Conservation (phyloP, 2,888 invertebrate genomes). For the Halictus quadricinctus region DNA sequence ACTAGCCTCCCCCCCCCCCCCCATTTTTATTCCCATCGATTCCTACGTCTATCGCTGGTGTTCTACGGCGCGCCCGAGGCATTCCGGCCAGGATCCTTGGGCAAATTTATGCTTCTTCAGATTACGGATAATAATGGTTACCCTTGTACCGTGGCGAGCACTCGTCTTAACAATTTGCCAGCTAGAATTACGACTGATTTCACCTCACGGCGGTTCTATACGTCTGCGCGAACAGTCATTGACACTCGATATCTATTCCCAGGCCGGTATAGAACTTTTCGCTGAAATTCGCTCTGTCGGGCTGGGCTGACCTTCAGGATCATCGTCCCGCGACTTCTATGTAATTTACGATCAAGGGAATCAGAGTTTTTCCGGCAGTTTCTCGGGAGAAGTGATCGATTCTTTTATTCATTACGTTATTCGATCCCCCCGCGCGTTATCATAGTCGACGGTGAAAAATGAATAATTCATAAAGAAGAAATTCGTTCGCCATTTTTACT, state of each 20-base stretch:
- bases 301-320: background rate
- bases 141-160: slow-evolving; percentile 49
- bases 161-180: slow-evolving; percentile 59
- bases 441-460: background rate
- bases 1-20: background rate
- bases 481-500: background rate
- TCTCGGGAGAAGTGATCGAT: background rate
- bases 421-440: background rate
- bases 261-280: background rate
- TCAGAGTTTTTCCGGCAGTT: background rate
- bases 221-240: slow-evolving; percentile 27
- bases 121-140: slow-evolving; percentile 65
- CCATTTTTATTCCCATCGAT: slow-evolving; percentile 53
- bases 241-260: slow-evolving; percentile 30
- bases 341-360: background rate
- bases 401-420: background rate
- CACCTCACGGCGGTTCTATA: slow-evolving; percentile 52
- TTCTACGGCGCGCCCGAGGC: slow-evolving; percentile 26
- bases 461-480: background rate
- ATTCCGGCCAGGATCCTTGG: slow-evolving; percentile 48
- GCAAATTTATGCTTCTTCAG: slow-evolving; percentile 63
- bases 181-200: slow-evolving; percentile 58
- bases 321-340: background rate
- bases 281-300: background rate
- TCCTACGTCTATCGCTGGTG: slow-evolving; percentile 24